phyloP scores from a whole-genome alignment of 37 sponge, comb jelly and placozoan genomes.

The Aplysina aerophoba region DNA sequence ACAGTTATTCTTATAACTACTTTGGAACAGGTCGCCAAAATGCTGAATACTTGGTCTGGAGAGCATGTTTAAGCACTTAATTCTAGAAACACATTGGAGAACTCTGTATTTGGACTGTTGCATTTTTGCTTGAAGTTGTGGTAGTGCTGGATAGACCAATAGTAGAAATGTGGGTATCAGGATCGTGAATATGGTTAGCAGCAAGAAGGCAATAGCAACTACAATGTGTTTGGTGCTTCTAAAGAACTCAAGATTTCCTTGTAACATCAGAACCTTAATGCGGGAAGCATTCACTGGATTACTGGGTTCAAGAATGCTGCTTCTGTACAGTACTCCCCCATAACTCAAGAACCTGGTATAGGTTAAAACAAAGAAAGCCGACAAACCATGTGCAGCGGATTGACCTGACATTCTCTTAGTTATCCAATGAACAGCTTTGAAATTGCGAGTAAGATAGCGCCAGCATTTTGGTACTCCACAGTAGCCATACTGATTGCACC shows the following conservation, averaged over 20 bases:
- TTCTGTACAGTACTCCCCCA: too few species aligned
- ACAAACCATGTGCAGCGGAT: neutral
- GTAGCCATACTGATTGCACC: neutral
- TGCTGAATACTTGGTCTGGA: neutral
- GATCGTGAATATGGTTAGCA: neutral
- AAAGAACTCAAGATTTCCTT: neutral
- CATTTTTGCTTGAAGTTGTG: neutral
- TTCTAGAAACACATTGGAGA: neutral
- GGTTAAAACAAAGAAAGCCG: neutral
- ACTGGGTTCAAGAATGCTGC: too few species aligned
- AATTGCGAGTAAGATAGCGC: neutral
- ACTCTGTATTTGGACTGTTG: neutral
- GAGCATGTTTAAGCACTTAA: neutral
- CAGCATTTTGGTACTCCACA: neutral
- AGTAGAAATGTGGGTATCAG: neutral
- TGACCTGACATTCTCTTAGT: neutral
- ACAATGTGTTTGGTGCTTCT: neutral
- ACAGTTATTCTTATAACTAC: conserved; percentile 1
- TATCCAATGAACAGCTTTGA: neutral
- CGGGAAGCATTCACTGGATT: neutral
- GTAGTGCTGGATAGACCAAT: conserved; percentile 7
- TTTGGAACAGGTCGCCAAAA: conserved; percentile 21
- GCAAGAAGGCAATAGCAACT: too few species aligned
- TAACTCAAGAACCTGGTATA: conserved; percentile 16
- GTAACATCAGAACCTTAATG: neutral